Evolutionary conservation across 2,113 vertebrate genomes (phyloP).

Genomic region (Scytalopus superciliaris): DNA sequence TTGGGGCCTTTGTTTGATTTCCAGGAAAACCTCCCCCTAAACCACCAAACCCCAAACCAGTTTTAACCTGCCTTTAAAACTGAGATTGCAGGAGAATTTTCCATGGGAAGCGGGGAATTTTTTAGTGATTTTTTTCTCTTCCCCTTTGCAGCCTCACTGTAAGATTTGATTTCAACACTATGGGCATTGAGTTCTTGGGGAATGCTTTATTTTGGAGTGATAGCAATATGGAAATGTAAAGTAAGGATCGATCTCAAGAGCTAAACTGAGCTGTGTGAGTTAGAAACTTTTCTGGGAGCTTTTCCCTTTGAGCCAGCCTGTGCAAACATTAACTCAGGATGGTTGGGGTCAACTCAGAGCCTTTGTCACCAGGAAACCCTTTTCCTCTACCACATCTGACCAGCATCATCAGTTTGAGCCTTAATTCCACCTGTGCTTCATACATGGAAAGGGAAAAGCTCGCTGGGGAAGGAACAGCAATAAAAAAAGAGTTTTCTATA

Average conservation of each 20-base stretch:
- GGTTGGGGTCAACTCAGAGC: neutral
- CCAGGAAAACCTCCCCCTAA: neutral
- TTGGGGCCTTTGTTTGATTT: neutral
- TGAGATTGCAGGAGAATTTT: neutral
- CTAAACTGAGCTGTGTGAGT: neutral
- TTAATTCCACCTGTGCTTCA: neutral
- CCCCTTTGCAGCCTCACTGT: neutral
- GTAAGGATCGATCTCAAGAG: neutral
- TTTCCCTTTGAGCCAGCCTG: neutral
- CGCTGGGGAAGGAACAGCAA: neutral
- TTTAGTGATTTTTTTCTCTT: neutral
- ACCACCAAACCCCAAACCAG: neutral
- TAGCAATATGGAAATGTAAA: neutral
- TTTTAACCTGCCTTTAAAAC: neutral
- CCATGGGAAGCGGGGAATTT: neutral
- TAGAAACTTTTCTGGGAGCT: neutral
- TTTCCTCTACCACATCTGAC: neutral
- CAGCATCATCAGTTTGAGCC: neutral
- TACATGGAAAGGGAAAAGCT: neutral
- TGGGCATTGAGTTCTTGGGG: neutral
- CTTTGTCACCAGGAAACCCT: neutral
- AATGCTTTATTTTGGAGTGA: neutral
- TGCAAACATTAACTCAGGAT: neutral
- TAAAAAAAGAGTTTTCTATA: neutral
- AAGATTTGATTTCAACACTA: fast-evolving